Conservation (phyloP, 1,140 invertebrate genomes). For the Drosophila teissieri region DNA sequence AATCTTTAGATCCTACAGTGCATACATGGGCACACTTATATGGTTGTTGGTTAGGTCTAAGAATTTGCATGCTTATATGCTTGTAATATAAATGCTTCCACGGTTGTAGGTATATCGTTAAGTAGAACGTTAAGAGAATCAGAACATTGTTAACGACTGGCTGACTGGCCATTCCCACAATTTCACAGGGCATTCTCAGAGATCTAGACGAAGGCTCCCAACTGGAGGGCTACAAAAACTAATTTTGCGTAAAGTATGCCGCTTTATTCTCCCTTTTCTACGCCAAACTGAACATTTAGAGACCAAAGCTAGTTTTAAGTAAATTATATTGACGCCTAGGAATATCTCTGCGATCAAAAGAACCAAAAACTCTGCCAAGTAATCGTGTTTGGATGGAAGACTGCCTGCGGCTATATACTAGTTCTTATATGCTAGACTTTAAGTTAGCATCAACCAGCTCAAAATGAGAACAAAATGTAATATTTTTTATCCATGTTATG, state of each 20-base stretch:
- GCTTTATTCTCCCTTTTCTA: background rate
- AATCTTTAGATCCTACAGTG: background rate
- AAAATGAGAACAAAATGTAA: background rate
- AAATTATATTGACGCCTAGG: background rate
- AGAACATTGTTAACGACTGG: slow-evolving; percentile 38
- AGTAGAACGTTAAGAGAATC: background rate
- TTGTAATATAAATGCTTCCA: slow-evolving; percentile 15
- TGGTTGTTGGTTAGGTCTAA: slow-evolving; percentile 28
- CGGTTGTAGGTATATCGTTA: slow-evolving; percentile 5
- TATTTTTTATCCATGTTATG: background rate
- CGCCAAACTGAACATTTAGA: background rate
- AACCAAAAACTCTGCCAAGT: background rate
- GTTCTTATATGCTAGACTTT: too few relatives aligned
- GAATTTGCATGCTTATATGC: background rate
- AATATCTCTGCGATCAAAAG: background rate
- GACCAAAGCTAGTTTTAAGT: background rate
- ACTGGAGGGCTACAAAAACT: slow-evolving; percentile 45
- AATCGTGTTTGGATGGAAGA: background rate
- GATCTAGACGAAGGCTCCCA: slow-evolving; percentile 47
- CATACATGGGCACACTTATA: background rate
- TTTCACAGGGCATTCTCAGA: slow-evolving; percentile 70
- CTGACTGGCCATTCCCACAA: slow-evolving; percentile 24
- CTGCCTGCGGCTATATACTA: background rate
- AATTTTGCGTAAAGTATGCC: slow-evolving; percentile 56
- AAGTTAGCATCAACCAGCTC: too few relatives aligned